Base-by-base conservation (phyloP, 2,888 invertebrate species). In the Harpalus rufipes region DNA sequence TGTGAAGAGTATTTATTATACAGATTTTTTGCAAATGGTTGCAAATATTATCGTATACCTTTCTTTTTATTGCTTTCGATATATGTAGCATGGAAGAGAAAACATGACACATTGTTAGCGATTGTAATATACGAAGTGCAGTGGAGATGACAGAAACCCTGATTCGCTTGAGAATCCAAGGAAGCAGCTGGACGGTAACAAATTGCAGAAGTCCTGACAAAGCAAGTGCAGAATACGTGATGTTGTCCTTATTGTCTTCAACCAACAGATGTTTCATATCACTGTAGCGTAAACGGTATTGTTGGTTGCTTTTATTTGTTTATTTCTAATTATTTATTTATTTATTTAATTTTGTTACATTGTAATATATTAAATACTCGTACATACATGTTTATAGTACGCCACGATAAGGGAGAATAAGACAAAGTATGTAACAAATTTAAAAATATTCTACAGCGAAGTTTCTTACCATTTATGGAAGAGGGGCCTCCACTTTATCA, bases 171-270 rank as follows among this genome's bases (percentile, higher is more conserved):
- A 51, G 44, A 51, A 51, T 51, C 44, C 10, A 51, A 51, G 44
- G 32, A 32, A 51, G 44, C 44, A 51, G 44, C 44, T 12, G 44
- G 44, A 51, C 44, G 6, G 44, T 12, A 12, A 12, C 44, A 51
- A 51, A 8, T 10, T 51, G 44, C 44, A 51, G 10, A 8, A 51
- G 44, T 51, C 44, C 44, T 51, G 44, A 51, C 44, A 51, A 51
- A 51, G 44, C 44, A 51, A 51, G 44, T 51, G 44, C 10, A 51
- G 44, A 51, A 51, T 51, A 51, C 44, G 44, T 51, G 44, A 51
- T 51, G 0, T 51, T 51, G 12, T 51, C 12, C 10, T 51, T 10
- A 51, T 51, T 51, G 44, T 51, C 44, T 51, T 32, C 32, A 32
- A 32, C 44, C 0, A 51, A 12, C 44, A 51, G 2, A 51, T 51